Percentiles rank a stretch among this genome's conserved stretches.
Evolutionary conservation across 1,140 invertebrate genomes (phyloP).

Genomic region (Bilobella aurantiaca): DNA sequence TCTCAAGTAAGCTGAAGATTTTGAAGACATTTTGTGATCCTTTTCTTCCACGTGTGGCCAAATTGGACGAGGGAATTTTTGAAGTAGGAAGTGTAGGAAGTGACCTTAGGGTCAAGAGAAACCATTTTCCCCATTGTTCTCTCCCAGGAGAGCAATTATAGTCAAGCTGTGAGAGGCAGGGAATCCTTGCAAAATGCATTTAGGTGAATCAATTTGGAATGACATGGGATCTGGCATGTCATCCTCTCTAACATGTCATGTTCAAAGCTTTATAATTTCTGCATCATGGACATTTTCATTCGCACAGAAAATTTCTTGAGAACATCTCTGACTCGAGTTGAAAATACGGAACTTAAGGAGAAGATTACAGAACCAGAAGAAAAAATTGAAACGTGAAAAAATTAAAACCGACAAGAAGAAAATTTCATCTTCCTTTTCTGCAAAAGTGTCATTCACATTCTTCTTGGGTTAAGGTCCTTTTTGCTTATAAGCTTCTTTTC

Average conservation of each 20-base stretch:
- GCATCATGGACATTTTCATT: background rate
- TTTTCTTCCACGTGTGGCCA: background rate
- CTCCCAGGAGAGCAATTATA: background rate
- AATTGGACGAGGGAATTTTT: background rate
- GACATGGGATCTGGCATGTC: background rate
- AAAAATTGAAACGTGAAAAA: background rate
- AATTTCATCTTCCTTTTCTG: background rate
- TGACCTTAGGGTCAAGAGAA: background rate
- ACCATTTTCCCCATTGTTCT: background rate
- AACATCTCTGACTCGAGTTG: no score
- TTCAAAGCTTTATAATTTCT: background rate
- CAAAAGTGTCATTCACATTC: background rate
- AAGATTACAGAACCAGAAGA: background rate
- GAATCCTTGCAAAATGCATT: background rate
- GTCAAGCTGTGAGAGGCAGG: background rate
- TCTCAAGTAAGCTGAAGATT: no score
- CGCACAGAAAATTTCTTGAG: background rate
- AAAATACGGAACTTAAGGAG: no score
- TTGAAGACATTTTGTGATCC: background rate
- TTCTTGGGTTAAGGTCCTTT: background rate
- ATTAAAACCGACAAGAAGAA: background rate
- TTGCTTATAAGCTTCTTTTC: background rate
- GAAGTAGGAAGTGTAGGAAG: background rate
- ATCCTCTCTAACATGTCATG: background rate
- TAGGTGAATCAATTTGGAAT: background rate